These are phyloP conservation scores for Dasypogon diadema DNA, from an alignment of 2,888 invertebrate species.

Conservation along the genomic window DNA sequence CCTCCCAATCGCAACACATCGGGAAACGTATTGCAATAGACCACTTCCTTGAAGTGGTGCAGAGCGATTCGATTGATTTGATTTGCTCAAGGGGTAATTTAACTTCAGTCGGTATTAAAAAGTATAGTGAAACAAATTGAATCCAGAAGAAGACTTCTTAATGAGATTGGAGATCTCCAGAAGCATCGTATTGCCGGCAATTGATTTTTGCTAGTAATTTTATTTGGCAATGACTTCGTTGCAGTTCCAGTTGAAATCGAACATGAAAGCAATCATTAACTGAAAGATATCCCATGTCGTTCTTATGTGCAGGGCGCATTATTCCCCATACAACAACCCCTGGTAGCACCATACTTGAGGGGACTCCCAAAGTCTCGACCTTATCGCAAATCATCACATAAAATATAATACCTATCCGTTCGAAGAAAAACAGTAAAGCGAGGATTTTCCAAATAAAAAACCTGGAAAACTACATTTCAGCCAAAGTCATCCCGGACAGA, in stretches of 20 bases:
- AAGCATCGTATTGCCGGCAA: constrained; percentile 1
- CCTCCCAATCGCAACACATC: constrained; percentile 6
- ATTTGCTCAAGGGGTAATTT: constrained; percentile 12
- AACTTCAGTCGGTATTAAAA: neutral
- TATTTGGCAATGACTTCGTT: constrained; percentile 7
- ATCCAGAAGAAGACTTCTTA: neutral
- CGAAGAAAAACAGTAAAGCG: neutral
- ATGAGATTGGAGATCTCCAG: neutral
- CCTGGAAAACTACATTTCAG: constrained; percentile 40
- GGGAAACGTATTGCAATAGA: constrained; percentile 7
- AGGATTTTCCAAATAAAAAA: constrained; percentile 15
- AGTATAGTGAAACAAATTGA: neutral
- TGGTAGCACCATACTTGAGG: neutral
- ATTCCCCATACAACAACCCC: neutral
- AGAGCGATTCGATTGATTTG: constrained; percentile 20
- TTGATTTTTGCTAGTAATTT: constrained; percentile 14
- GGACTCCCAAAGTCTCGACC: neutral
- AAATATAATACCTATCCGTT: constrained; percentile 21
- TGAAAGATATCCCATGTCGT: neutral
- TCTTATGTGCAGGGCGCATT: neutral
- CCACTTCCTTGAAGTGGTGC: constrained; percentile 14
- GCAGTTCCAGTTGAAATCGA: neutral
- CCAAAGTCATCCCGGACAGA: constrained; percentile 34
- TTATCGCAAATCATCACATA: constrained; percentile 30
- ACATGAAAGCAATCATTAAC: neutral